A percentile compares a stretch with the other conserved stretches of the same genome.
These are phyloP conservation scores for Mionectes macconnelli DNA, from an alignment of 2,113 vertebrate genomes.

Conservation along the genomic window DNA sequence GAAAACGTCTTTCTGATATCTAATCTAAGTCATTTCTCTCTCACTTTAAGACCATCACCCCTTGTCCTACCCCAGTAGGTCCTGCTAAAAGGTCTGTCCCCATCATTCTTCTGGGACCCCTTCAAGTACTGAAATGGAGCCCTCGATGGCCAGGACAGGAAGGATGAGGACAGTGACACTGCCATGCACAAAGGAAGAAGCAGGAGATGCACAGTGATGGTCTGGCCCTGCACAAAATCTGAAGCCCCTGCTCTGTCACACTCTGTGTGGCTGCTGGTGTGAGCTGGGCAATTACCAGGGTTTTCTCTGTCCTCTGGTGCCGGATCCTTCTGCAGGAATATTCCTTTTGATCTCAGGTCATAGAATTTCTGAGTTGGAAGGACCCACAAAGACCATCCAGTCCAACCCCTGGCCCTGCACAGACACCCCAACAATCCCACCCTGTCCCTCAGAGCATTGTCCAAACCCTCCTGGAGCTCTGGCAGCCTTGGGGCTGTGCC, in stretches of 20 bases:
- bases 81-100: not conserved
- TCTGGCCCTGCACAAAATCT: not conserved
- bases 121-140: not conserved
- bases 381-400: not conserved
- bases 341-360: not conserved
- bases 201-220: not conserved
- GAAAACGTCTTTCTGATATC: not conserved
- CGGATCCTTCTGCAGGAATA: not conserved
- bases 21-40: not conserved
- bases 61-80: not conserved
- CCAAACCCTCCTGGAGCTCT: not conserved
- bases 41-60: not conserved
- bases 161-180: not conserved
- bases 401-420: not conserved
- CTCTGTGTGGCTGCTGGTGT: not conserved
- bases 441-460: not conserved
- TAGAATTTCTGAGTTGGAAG: not conserved
- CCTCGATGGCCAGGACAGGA: not conserved
- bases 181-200: not conserved
- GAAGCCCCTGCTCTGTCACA: not conserved
- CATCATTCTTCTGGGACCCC: not conserved
- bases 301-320: not conserved
- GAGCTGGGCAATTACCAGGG: not conserved
- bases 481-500: not conserved
- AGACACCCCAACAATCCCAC: not conserved